phyloP scores from a whole-genome alignment of 2,888 invertebrate genomes.

The Molanna angustata region DNA sequence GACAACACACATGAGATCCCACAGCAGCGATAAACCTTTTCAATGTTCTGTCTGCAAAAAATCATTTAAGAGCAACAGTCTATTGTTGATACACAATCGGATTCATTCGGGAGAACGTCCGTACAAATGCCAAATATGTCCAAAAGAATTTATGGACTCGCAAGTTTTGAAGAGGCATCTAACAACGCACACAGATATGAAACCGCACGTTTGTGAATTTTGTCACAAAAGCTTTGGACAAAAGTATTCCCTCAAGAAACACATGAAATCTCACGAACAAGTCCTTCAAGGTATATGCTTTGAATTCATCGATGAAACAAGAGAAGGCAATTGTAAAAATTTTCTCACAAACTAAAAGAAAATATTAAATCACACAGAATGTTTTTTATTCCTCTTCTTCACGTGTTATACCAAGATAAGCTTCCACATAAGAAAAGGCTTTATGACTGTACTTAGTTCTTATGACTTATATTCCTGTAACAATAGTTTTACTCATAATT shows the following conservation, averaged over 20 bases:
- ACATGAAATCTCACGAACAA: constrained; percentile 20
- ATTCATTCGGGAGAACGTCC: constrained; percentile 22
- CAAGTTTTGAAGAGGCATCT: constrained; percentile 25
- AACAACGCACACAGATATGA: constrained; percentile 19
- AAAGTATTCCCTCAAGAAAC: constrained; percentile 19
- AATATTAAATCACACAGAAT: no score
- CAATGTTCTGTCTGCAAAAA: constrained; percentile 15
- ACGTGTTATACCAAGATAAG: no score
- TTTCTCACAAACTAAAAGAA: no score
- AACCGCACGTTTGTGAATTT: constrained; percentile 23
- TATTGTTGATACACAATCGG: constrained; percentile 17
- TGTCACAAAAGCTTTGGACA: constrained; percentile 24
- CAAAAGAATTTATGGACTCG: constrained; percentile 22
- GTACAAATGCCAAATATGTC: constrained; percentile 26
- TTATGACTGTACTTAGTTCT: no score
- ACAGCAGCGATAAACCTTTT: constrained; percentile 19
- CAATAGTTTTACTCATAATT: no score
- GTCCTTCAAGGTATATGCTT: constrained; percentile 19
- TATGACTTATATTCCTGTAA: no score
- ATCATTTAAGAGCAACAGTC: constrained; percentile 13
- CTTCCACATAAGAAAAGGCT: no score
- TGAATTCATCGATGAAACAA: constrained; percentile 10
- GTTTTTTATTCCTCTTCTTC: no score
- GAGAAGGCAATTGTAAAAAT: background rate
- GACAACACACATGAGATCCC: constrained; percentile 18